phyloP scores from a whole-genome alignment of 2,113 vertebrate genomes.

The Hyaena hyaena region DNA sequence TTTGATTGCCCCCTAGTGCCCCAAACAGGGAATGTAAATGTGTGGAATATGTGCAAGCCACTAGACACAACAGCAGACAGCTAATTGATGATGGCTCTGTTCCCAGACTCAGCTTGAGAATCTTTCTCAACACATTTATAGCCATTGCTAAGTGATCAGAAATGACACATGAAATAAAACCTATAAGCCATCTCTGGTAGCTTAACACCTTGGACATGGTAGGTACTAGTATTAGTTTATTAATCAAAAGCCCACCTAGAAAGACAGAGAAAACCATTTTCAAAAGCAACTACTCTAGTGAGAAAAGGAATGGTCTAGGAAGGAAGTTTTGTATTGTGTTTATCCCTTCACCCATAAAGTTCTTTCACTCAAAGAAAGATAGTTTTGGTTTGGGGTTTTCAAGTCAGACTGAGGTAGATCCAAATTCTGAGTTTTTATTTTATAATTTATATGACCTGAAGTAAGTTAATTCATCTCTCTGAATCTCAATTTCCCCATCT shows the following conservation, averaged over 20 bases:
- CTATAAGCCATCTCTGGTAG: neutral
- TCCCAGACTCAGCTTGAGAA: conserved; percentile 28
- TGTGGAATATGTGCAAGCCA: neutral
- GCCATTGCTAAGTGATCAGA: neutral
- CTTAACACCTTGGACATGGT: neutral
- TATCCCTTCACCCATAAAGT: neutral
- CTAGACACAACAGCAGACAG: neutral
- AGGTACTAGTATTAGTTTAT: neutral
- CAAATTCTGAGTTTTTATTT: neutral
- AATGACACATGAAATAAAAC: neutral
- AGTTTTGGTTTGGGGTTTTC: neutral
- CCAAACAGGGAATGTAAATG: neutral
- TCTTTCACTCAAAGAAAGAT: neutral
- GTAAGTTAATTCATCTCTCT: neutral
- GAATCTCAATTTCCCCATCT: neutral
- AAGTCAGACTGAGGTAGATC: neutral
- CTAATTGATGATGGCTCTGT: neutral
- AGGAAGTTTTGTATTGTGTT: neutral
- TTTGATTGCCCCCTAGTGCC: conserved; percentile 46
- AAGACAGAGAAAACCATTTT: neutral
- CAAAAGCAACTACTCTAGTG: neutral
- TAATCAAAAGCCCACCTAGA: neutral
- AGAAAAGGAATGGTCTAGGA: neutral
- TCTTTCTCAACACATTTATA: neutral
- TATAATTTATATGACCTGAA: neutral